Evolutionary conservation across 2,797 vertebrate genomes (phyloP).

Genomic region (Hafferia zeledoni): DNA sequence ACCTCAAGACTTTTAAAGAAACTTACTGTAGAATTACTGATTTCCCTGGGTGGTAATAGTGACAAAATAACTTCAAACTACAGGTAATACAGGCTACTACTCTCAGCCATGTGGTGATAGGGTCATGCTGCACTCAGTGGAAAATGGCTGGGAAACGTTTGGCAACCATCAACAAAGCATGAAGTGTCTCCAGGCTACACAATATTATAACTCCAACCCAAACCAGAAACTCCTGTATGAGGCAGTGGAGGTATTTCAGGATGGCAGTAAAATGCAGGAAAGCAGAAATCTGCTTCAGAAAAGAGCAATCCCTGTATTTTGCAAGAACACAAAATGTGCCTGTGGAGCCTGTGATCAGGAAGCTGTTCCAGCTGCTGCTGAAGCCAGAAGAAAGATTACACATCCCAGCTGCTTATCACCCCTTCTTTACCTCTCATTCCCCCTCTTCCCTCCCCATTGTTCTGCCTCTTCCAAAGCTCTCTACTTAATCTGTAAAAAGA

Average conservation of each 20-base stretch:
- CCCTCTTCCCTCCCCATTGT: neutral
- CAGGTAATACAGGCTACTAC: neutral
- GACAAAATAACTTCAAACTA: neutral
- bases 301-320: neutral
- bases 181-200: conserved; percentile 11
- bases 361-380: neutral
- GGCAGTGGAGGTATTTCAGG: conserved; percentile 19
- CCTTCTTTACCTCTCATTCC: neutral
- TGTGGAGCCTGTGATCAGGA: neutral
- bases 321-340: neutral
- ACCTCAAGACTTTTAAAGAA: conserved; percentile 34
- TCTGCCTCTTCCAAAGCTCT: neutral
- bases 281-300: conserved; percentile 20
- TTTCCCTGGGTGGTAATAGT: conserved; percentile 39
- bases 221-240: neutral
- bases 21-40: neutral
- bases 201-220: neutral
- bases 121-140: neutral
- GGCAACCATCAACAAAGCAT: conserved; percentile 7
- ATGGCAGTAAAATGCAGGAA: conserved; percentile 42
- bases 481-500: neutral
- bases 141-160: neutral
- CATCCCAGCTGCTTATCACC: neutral
- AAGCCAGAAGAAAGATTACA: neutral
- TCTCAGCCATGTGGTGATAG: conserved; percentile 13